Percentiles rank a stretch among this genome's conserved stretches.
Evolutionary conservation across 2,797 vertebrate genomes (phyloP).

Genomic region (Sparus aurata): DNA sequence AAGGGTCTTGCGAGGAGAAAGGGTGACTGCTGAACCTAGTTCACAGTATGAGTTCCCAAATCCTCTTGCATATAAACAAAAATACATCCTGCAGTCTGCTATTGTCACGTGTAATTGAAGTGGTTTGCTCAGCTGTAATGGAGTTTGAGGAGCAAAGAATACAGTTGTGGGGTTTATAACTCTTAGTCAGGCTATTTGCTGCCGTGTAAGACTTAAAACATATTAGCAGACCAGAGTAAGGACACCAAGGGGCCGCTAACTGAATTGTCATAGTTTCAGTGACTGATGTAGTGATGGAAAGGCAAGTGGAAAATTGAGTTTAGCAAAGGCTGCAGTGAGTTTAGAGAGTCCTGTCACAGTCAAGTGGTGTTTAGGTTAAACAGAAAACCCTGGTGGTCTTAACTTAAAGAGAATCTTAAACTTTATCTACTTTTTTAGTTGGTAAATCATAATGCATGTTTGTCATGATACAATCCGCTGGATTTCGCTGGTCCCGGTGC

Average conservation of each 20-base stretch:
- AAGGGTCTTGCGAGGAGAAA: background rate
- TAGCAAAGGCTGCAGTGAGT: slow-evolving; percentile 10
- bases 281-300: slow-evolving; percentile 3
- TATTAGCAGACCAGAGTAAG: too few species aligned
- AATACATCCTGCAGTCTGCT: background rate
- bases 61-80: background rate
- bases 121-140: background rate
- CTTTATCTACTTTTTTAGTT: background rate
- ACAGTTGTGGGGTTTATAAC: background rate
- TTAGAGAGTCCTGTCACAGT: slow-evolving; percentile 10
- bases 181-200: background rate
- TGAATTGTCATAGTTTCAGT: slow-evolving; percentile 1
- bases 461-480: background rate
- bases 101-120: background rate
- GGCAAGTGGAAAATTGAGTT: slow-evolving; percentile 18
- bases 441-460: background rate
- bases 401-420: background rate
- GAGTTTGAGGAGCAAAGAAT: background rate
- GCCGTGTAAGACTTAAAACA: slow-evolving; percentile 35
- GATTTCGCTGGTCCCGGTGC: too few species aligned
- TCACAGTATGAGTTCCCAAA: slow-evolving; percentile 12
- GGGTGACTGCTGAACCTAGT: background rate
- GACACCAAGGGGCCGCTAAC: too few species aligned
- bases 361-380: slow-evolving; percentile 19
- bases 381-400: background rate